phyloP scores from a whole-genome alignment of 1,140 invertebrate genomes.

The Drosophila sechellia region DNA sequence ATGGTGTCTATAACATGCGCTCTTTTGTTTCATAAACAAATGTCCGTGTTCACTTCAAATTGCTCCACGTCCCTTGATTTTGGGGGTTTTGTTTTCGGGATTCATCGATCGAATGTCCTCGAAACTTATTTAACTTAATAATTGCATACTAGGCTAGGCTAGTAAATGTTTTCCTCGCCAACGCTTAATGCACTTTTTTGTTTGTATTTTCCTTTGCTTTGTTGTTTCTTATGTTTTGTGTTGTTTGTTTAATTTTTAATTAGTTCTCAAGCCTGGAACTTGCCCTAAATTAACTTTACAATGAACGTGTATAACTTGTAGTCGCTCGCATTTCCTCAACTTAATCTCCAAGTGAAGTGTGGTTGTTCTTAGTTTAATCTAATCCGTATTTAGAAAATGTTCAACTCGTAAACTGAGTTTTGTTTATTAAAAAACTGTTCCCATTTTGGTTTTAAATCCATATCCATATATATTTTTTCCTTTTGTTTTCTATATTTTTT shows the following conservation, averaged over 20 bases:
- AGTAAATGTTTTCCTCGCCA: slow-evolving; percentile 67
- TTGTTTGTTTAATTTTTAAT: slow-evolving; percentile 31
- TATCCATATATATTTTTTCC: slow-evolving; percentile 37
- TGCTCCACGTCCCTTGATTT: neutral
- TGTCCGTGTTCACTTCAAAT: slow-evolving; percentile 6
- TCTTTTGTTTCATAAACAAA: slow-evolving; percentile 76
- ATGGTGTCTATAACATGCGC: slow-evolving; percentile 47
- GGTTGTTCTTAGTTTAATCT: slow-evolving; percentile 44
- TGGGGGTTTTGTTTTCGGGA: neutral
- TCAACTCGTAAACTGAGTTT: slow-evolving; percentile 76
- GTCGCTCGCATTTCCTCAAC: slow-evolving; percentile 22
- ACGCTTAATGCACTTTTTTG: slow-evolving; percentile 77
- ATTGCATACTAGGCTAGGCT: slow-evolving; percentile 80
- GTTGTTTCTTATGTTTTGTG: slow-evolving; percentile 1
- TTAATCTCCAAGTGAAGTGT: slow-evolving; percentile 25
- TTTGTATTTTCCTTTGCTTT: slow-evolving; percentile 45
- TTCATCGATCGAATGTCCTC: slow-evolving; percentile 7
- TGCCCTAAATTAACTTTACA: slow-evolving; percentile 59
- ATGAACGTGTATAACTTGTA: slow-evolving; percentile 50
- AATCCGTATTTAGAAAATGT: slow-evolving; percentile 71
- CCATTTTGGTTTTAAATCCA: slow-evolving; percentile 80
- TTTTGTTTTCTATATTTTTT: slow-evolving; percentile 3
- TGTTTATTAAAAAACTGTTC: slow-evolving; percentile 79
- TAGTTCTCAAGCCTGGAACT: slow-evolving; percentile 41
- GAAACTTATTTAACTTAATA: slow-evolving; percentile 77